Base-by-base conservation (phyloP, 2,797 vertebrate species). In the Onychomys leucogaster region DNA sequence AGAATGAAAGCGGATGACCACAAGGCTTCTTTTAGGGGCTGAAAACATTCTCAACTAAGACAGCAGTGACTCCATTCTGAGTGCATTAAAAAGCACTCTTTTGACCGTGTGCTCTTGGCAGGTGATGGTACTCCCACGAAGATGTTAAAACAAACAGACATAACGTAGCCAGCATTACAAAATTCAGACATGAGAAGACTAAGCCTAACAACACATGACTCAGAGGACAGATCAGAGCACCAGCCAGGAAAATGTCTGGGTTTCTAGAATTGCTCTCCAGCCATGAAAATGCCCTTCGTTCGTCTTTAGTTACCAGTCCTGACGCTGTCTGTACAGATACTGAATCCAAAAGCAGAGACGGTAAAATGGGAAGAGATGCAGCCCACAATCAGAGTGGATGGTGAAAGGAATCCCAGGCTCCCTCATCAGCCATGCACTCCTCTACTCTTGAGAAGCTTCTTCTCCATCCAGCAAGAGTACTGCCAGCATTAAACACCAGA, bases 111-210 rank as follows among this genome's bases (percentile, higher is more conserved):
- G 93, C 69, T 90, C 19, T 49, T n/a, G 82, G 85, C 75, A 91
- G 67, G 89, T 80, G 65, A 63, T 2, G 10, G 37, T 78, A 27
- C 55, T 43, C 67, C 94, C 94, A 77, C 52, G 81, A 89, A 89
- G 59, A 84, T 8, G n/a, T 81, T 57, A 88, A 91, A 97, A 92
- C 65, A 91, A 97, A 92, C 76, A 91, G 71, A 91, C 71, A 37
- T 57, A 86, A 78, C 25, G 12, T 61, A 73, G 81, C 23, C n/a
- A 61, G 71, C 13, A 78, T 25, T 49, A 69, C 43, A 82, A 73
- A 81, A 83, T 37, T 78, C 41, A 85, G 61, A 23, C 32, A 89
- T 89, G 7, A 71, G 81, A 65, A 96, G 41, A 83, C 55, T 77
- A 67, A 95, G 52, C 90, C 67, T 76, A 94, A 89, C 46, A 83